Evolutionary conservation across 2,888 invertebrate species (phyloP).

Genomic region (Lamproptera curius): DNA sequence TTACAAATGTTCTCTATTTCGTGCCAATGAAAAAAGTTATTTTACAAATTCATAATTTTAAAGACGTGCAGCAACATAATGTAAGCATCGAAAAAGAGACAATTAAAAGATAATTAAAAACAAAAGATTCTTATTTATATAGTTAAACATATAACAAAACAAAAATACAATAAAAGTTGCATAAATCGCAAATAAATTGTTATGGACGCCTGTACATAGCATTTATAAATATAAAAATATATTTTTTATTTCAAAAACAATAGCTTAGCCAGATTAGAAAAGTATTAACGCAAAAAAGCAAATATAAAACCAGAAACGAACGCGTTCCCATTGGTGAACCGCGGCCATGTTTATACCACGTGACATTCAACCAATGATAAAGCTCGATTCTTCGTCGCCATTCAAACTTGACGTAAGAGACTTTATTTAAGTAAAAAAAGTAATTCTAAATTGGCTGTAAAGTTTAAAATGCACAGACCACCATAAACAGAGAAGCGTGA

Average conservation of each 20-base stretch:
- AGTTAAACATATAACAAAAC: no score
- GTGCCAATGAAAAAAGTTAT: background rate
- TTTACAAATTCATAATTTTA: background rate
- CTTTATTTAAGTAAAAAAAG: background rate
- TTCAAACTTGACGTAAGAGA: background rate
- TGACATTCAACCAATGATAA: background rate
- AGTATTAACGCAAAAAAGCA: no score
- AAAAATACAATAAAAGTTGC: constrained; percentile 9
- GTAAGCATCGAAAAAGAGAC: background rate
- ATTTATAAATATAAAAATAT: background rate
- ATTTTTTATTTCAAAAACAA: background rate
- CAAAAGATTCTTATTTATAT: no score
- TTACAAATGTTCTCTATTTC: constrained; percentile 36
- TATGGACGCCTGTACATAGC: constrained; percentile 22
- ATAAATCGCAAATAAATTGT: constrained; percentile 17
- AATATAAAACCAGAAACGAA: no score
- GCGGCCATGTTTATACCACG: background rate
- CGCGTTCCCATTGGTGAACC: background rate
- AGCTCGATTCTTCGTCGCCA: background rate
- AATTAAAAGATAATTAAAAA: constrained; percentile 16
- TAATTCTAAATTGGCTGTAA: constrained; percentile 34
- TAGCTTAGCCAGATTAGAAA: no score
- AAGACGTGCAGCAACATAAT: background rate
- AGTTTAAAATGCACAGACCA: constrained; percentile 33
- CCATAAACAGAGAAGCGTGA: constrained; percentile 30